Evolutionary conservation across 2,113 vertebrate species (phyloP).

Genomic region (Picathartes gymnocephalus): DNA sequence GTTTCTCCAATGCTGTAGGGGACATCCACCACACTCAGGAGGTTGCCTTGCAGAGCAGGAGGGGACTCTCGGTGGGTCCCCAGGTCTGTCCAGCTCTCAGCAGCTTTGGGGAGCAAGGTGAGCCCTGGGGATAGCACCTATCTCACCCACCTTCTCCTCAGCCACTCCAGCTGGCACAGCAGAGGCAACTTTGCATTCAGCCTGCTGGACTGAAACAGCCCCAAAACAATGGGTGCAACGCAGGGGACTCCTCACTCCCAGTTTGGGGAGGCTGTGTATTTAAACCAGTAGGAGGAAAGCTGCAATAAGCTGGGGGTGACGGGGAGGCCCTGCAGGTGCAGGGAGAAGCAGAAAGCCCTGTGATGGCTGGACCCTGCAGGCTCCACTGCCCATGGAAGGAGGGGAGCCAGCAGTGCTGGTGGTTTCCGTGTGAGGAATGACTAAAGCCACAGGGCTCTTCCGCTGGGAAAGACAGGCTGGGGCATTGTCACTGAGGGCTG

Average conservation of each 20-base stretch:
- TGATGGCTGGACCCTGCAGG: fast-evolving
- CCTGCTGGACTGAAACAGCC: neutral
- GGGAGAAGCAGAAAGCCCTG: neutral
- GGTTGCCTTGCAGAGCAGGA: neutral
- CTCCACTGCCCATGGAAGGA: neutral
- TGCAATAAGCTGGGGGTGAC: neutral
- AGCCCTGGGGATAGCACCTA: neutral
- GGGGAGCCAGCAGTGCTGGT: neutral
- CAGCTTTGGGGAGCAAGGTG: neutral
- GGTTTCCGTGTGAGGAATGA: neutral
- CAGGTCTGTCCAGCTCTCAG: neutral
- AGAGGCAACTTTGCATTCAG: neutral
- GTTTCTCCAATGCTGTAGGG: fast-evolving
- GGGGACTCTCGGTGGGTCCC: neutral
- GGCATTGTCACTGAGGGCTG: neutral
- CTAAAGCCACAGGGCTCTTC: neutral
- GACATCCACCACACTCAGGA: fast-evolving
- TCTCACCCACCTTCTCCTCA: neutral
- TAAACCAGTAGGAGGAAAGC: neutral
- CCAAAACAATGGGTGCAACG: neutral
- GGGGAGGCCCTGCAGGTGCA: neutral
- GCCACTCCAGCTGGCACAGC: neutral
- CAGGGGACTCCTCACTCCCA: neutral
- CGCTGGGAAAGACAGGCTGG: neutral
- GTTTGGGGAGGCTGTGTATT: neutral